Evolutionary conservation across 2,888 invertebrate genomes (phyloP).

Genomic region (Drosophila mulleri): DNA sequence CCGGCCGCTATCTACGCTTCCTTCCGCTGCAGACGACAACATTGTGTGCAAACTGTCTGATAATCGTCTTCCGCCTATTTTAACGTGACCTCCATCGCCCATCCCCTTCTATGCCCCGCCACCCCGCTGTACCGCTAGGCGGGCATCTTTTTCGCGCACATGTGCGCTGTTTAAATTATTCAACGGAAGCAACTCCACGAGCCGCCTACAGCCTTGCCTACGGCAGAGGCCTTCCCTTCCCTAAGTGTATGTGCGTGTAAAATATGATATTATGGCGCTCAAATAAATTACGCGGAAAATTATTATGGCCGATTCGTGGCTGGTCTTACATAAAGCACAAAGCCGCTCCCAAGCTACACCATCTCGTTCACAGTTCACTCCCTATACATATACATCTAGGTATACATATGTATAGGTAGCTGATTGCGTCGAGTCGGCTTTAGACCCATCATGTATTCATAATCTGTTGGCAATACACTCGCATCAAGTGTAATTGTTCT

Average conservation of each 20-base stretch:
- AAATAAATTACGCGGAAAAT: constrained; percentile 81
- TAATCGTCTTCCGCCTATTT: constrained; percentile 82
- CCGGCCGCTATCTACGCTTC: constrained; percentile 6
- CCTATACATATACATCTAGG: background rate
- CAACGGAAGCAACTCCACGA: constrained; percentile 64
- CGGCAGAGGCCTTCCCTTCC: background rate
- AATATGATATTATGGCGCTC: constrained; percentile 77
- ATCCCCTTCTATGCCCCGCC: too few relatives aligned
- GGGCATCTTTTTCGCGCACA: constrained; percentile 58
- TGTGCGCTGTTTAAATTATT: constrained; percentile 78
- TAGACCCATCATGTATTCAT: constrained; percentile 36
- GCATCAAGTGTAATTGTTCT: constrained; percentile 10
- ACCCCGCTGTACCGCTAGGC: background rate
- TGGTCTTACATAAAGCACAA: constrained; percentile 20
- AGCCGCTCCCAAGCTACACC: background rate
- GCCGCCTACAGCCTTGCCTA: constrained; percentile 15
- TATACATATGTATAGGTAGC: background rate
- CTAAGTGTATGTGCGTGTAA: constrained; percentile 41
- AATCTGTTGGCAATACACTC: constrained; percentile 1
- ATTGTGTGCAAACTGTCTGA: constrained; percentile 81
- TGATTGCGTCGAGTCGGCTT: background rate
- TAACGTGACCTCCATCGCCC: constrained; percentile 59
- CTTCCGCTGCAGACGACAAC: constrained; percentile 52
- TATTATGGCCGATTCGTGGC: constrained; percentile 71
- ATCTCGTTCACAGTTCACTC: background rate